Percentiles rank a stretch among this genome's conserved stretches.
These are phyloP conservation scores for Drosophila dunni DNA, from an alignment of 1,140 invertebrate genomes.

Conservation along the genomic window DNA sequence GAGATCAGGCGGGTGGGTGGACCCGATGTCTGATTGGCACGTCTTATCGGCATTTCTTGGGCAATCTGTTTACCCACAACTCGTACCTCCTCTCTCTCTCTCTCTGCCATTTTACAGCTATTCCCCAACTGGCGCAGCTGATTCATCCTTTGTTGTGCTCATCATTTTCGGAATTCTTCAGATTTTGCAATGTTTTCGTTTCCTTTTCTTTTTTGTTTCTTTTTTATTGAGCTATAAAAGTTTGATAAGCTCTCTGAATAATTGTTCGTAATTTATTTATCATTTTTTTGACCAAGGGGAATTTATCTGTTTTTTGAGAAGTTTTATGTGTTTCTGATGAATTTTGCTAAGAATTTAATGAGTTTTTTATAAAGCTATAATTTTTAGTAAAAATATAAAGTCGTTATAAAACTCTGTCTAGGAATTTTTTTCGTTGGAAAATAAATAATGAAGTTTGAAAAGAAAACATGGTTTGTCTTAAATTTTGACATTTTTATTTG, in stretches of 20 bases:
- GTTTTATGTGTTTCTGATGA: neutral
- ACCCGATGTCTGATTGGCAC: constrained; percentile 17
- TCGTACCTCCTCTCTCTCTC: neutral
- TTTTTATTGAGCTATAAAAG: too few species aligned
- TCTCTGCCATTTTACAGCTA: constrained; percentile 1
- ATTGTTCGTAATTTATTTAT: too few species aligned
- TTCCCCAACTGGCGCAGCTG: neutral
- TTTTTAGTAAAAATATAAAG: neutral
- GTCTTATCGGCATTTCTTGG: constrained; percentile 25
- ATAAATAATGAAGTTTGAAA: too few species aligned
- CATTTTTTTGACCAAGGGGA: too few species aligned
- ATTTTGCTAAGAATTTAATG: neutral
- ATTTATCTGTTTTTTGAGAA: neutral
- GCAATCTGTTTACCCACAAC: neutral
- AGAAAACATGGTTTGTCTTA: too few species aligned
- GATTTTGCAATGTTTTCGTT: too few species aligned
- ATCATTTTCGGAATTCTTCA: too few species aligned
- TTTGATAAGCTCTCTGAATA: too few species aligned
- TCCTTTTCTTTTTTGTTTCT: too few species aligned
- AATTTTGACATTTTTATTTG: too few species aligned
- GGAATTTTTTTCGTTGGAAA: too few species aligned
- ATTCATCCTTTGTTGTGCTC: neutral
- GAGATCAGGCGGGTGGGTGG: neutral
- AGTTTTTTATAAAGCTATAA: neutral
- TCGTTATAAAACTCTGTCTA: too few species aligned